Evolutionary conservation across 2,888 invertebrate genomes (phyloP).

Genomic region (Syrphus vitripennis): DNA sequence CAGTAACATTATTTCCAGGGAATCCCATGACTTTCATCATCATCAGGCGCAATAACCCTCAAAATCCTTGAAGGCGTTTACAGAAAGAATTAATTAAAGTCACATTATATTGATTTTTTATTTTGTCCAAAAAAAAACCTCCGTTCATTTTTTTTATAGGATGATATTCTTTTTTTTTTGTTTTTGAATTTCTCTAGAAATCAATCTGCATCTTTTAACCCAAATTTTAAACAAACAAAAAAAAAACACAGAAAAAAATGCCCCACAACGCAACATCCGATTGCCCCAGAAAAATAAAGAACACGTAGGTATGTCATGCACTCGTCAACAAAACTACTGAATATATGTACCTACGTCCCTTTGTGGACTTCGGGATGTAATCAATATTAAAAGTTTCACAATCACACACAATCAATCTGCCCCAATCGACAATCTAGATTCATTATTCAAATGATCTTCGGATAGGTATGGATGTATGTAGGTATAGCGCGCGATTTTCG

Average conservation of each 20-base stretch:
- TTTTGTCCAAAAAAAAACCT: background rate
- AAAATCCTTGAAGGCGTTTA: background rate
- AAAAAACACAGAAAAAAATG: conserved; percentile 16
- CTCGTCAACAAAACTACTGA: background rate
- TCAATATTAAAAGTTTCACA: conserved; percentile 49
- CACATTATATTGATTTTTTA: background rate
- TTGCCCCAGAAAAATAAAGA: conserved; percentile 21
- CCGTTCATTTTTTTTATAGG: background rate
- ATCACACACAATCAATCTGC: conserved; percentile 53
- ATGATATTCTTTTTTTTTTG: background rate
- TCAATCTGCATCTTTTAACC: conserved; percentile 62
- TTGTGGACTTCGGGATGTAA: background rate
- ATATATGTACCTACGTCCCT: background rate
- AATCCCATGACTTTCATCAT: background rate
- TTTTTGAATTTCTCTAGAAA: conserved; percentile 48
- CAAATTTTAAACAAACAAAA: conserved; percentile 42
- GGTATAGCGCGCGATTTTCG: conserved; percentile 2
- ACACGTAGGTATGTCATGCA: background rate
- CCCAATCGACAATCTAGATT: conserved; percentile 29
- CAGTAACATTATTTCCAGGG: background rate
- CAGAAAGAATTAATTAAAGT: conserved; percentile 1
- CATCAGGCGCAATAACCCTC: background rate
- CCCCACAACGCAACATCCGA: conserved; percentile 48
- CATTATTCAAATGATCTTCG: conserved; percentile 55
- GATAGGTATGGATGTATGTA: no score